These are phyloP conservation scores for Caloenas nicobarica DNA, from an alignment of 2,113 vertebrate genomes.

Conservation along the genomic window DNA sequence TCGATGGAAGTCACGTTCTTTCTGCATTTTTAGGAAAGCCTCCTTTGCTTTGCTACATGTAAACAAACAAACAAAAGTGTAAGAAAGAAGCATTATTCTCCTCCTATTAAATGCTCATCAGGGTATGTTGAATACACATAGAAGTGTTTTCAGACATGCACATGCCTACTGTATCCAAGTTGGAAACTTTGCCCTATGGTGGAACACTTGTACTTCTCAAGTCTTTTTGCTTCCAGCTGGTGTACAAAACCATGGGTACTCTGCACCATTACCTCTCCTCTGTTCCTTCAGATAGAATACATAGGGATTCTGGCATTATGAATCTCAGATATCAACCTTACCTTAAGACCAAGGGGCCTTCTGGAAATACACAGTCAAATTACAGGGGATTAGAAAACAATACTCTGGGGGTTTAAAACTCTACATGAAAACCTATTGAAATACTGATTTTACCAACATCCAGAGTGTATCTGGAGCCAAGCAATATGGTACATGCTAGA, in stretches of 20 bases:
- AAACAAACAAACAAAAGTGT: neutral
- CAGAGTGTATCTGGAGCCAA: neutral
- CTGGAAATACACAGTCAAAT: neutral
- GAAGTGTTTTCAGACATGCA: neutral
- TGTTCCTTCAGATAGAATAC: neutral
- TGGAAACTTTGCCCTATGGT: neutral
- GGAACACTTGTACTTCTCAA: neutral
- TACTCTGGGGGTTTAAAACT: neutral
- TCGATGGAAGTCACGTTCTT: slow-evolving; percentile 82
- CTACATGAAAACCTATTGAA: neutral
- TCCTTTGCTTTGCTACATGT: slow-evolving; percentile 74
- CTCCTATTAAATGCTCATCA: neutral
- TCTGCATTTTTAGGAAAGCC: slow-evolving; percentile 78
- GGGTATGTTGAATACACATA: neutral
- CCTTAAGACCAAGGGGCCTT: neutral
- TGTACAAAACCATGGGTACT: neutral
- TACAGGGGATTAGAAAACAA: neutral
- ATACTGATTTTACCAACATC: neutral
- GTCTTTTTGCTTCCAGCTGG: neutral
- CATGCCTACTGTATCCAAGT: neutral
- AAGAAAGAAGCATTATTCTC: neutral
- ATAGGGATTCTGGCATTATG: neutral
- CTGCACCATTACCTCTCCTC: neutral
- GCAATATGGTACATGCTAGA: neutral
- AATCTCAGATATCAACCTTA: neutral